phyloP scores from a whole-genome alignment of 2,113 vertebrate species.

The Pitta sordida region DNA sequence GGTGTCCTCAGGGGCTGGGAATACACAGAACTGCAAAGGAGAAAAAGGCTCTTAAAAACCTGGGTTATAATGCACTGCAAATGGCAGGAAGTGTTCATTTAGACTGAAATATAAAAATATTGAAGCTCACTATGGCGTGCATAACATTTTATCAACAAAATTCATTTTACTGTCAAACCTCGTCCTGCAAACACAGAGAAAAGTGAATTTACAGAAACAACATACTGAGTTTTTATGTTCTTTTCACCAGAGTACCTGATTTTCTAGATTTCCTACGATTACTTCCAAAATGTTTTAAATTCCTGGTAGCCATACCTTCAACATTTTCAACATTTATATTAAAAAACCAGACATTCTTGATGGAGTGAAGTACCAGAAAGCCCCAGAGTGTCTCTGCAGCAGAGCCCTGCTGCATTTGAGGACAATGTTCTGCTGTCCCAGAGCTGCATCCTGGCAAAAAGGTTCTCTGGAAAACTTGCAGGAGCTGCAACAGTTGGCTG shows the following conservation, averaged over 20 bases:
- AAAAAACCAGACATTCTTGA: background rate
- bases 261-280: background rate
- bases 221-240: background rate
- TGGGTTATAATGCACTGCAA: background rate
- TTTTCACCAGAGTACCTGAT: background rate
- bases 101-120: background rate
- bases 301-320: background rate
- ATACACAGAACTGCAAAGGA: background rate
- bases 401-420: background rate
- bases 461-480: background rate
- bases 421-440: background rate
- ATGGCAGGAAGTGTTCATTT: background rate
- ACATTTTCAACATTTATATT: background rate
- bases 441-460: background rate
- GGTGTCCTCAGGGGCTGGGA: background rate
- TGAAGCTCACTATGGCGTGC: background rate
- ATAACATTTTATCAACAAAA: background rate
- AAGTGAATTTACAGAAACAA: background rate
- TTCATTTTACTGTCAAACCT: background rate
- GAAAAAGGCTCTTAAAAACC: background rate
- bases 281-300: background rate
- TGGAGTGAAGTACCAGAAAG: background rate
- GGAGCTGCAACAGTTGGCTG: background rate
- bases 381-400: background rate
- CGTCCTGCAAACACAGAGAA: background rate